Base-by-base conservation (phyloP, 2,797 vertebrate species). In the Melanotaenia parkinsoni region DNA sequence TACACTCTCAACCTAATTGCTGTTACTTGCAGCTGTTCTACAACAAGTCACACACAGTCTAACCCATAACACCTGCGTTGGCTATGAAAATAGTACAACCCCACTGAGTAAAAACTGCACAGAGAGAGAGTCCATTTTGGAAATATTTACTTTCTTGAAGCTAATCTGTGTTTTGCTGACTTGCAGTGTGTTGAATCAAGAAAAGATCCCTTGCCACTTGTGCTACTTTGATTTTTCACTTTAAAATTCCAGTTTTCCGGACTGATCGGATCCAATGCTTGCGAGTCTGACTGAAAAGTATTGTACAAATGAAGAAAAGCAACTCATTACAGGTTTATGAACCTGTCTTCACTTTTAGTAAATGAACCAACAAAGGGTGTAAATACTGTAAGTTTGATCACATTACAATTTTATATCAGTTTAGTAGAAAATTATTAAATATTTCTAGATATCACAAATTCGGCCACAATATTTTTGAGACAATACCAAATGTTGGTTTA, bases 11-110 rank as follows among this genome's bases (percentile, higher is more conserved):
- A 22, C 51, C 58, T 81, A 81, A 86, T 77, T 82, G 72, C 76
- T 73, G 63, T 63, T 30, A 57, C 77, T 67, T 3, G 70, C 87
- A 90, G 78, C 78, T 81, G 83, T 79, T 87, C n/a, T 59, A 63
- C 67, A 66, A 45, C 45, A 47, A 47, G 7, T 47, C 18, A 47
- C 45, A 47, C 18, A 38, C 50, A 76, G 28, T 32, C 43, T 20
- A 51, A 47, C n/a, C 20, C 5, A 57, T 0, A 33, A 35, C 9
- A 11, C 20, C 50, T 50, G 24, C 40, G 20, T 47, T 3, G 54
- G 61, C 38, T 79, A 64, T 79, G 40, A 69, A 81, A 74, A 65
- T 79, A 53, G 45, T 67, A 60, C 56, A 66, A 80, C 71, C n/a
- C 58, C 58, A 40, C 56, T 56, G 0, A 62, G 62, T 58, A 62